Base-by-base conservation (phyloP, 2,797 vertebrate genomes). In the Channa striata region DNA sequence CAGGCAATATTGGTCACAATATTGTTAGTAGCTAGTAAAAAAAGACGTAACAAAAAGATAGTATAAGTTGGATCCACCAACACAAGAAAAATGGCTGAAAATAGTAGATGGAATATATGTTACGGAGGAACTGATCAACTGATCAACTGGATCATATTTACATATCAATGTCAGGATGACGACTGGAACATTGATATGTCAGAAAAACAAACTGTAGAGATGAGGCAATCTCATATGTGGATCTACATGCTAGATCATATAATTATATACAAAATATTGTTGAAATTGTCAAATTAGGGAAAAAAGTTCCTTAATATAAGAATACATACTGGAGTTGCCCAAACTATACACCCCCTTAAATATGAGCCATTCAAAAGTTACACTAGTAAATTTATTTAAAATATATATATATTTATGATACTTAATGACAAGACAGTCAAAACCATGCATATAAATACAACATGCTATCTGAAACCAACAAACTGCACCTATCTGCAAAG, bases 401-500 rank as follows among this genome's bases (percentile, higher is more conserved):
- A n/a, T n/a, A n/a, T n/a, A n/a, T n/a, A n/a, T n/a, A n/a, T n/a
- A n/a, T n/a, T n/a, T n/a, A n/a, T n/a, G 65, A 53, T 21, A 21
- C 14, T 70, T 44, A 5, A 12, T 16, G 21, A 20, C 1, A 33
- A 21, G 8, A 16, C 11, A 36, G 36, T 44, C 46, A 20, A 36
- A 50, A 40, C 1, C 6, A 46, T 42, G 13, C 3, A 30, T 37
- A 48, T 36, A 50, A 67, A 44, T 12, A 20, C 12, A 5, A 51
- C 9, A 16, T 9, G 43, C 2, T 56, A 57, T 56, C 30, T 33
- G 23, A 12, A 23, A n/a, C 11, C 17, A n/a, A 47, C 56, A 43
- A 59, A 49, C n/a, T 30, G 44, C 25, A n/a, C 42, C 34, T 20
- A 19, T 54, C 39, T 67, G 66, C 30, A 68, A 48, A 19, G 44